Evolutionary conservation across 2,113 vertebrate species (phyloP).

Genomic region (Polyodon spathula): DNA sequence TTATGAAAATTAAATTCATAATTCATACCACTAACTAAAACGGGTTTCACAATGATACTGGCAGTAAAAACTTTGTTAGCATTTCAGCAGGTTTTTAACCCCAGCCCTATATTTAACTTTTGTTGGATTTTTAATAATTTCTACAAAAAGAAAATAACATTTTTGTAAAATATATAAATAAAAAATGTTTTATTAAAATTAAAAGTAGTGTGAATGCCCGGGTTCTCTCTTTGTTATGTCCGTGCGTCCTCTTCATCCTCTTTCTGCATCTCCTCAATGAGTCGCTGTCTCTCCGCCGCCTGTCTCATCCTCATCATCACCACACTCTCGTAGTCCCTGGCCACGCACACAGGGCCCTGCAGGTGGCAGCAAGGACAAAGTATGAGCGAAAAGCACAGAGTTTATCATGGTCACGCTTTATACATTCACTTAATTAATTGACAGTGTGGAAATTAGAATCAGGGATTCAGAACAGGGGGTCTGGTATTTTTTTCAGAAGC

Average conservation of each 20-base stretch:
- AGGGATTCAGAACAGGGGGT: no score
- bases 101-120: no score
- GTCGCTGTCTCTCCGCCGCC: constrained; percentile 81
- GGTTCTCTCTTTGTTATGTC: constrained; percentile 35
- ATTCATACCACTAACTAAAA: no score
- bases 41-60: no score
- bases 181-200: constrained; percentile 1
- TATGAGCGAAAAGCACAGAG: no score
- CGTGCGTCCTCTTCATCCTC: constrained; percentile 65
- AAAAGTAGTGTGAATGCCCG: not conserved
- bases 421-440: no score
- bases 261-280: constrained; percentile 76
- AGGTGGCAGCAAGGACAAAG: constrained; percentile 11
- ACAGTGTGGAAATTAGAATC: no score
- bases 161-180: not conserved
- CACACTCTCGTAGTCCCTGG: constrained; percentile 87
- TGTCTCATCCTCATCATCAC: constrained; percentile 95
- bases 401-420: no score
- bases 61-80: no score
- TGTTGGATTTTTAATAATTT: not conserved
- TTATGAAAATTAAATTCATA: no score
- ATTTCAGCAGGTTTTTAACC: no score
- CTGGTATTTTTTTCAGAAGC: no score
- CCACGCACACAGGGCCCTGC: constrained; percentile 63
- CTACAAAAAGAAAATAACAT: not conserved